These are phyloP conservation scores for Thalassoma bifasciatum DNA, from an alignment of 2,113 vertebrate genomes.

Conservation along the genomic window DNA sequence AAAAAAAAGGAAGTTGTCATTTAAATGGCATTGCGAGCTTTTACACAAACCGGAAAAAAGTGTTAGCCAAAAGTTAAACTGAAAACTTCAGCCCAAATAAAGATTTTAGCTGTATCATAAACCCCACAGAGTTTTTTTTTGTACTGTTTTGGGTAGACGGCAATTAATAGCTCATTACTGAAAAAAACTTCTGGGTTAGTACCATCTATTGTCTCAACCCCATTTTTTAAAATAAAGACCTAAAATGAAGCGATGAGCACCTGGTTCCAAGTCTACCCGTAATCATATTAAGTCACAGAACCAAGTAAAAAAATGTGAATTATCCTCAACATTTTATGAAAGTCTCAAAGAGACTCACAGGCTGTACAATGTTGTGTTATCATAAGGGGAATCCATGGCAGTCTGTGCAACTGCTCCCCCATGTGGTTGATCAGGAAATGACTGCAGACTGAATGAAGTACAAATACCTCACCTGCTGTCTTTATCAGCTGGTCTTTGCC, in stretches of 20 bases:
- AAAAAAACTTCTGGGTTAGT: too few species aligned
- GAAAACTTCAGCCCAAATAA: too few species aligned
- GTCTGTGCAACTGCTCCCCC: conserved; percentile 38
- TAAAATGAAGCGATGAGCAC: background rate
- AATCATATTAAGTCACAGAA: background rate
- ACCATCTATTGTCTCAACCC: too few species aligned
- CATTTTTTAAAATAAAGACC: background rate
- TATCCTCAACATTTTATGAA: conserved; percentile 12
- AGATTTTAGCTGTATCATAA: too few species aligned
- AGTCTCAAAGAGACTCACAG: conserved; percentile 27
- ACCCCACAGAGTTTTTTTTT: too few species aligned
- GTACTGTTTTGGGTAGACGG: too few species aligned
- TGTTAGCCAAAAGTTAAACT: too few species aligned
- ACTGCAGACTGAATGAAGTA: conserved; percentile 44
- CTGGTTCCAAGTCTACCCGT: background rate
- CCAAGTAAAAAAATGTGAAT: conserved; percentile 3
- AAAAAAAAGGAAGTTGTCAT: too few species aligned
- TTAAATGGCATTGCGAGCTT: too few species aligned
- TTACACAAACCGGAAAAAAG: too few species aligned
- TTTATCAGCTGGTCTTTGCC: conserved; percentile 59
- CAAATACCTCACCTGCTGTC: conserved; percentile 67
- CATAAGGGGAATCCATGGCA: conserved; percentile 35
- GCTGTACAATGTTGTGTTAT: conserved; percentile 52
- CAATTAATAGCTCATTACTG: too few species aligned
- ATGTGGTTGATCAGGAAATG: conserved; percentile 22